These are phyloP conservation scores for Microctenopoma stevenorrisi DNA, from an alignment of 2,797 vertebrate genomes.

Conservation along the genomic window DNA sequence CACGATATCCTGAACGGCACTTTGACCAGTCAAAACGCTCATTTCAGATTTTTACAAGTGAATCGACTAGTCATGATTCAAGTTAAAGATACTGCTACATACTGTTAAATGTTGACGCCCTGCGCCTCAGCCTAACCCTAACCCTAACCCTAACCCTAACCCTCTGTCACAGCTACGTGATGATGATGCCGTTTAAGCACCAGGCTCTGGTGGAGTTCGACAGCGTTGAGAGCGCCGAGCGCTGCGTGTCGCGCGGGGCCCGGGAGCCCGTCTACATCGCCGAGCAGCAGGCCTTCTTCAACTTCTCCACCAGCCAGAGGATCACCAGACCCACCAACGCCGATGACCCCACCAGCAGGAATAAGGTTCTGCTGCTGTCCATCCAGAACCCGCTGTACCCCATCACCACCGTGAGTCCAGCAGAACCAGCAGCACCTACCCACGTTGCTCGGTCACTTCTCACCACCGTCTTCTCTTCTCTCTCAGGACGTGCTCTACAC, in stretches of 20 bases:
- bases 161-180: conserved; percentile 88
- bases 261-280: conserved; percentile 89
- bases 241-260: conserved; percentile 87
- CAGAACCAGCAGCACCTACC: not conserved
- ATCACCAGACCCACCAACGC: conserved; percentile 92
- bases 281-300: conserved; percentile 92
- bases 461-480: not conserved
- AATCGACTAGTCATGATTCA: too few species aligned
- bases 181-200: conserved; percentile 98
- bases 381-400: conserved; percentile 97
- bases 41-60: too few species aligned
- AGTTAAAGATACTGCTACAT: too few species aligned
- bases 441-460: too few species aligned
- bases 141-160: too few species aligned
- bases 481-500: conserved; percentile 93
- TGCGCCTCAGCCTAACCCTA: too few species aligned
- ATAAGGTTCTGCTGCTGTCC: conserved; percentile 94
- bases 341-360: conserved; percentile 91
- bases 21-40: too few species aligned
- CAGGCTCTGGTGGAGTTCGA: conserved; percentile 96
- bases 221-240: conserved; percentile 88
- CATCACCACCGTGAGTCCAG: conserved; percentile 90
- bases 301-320: conserved; percentile 95
- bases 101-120: too few species aligned
- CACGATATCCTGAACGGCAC: too few species aligned